Evolutionary conservation across 2,113 vertebrate species (phyloP), one percentile per base, ranked within the genome.

Genomic region (Ctenodactylus gundi): DNA sequence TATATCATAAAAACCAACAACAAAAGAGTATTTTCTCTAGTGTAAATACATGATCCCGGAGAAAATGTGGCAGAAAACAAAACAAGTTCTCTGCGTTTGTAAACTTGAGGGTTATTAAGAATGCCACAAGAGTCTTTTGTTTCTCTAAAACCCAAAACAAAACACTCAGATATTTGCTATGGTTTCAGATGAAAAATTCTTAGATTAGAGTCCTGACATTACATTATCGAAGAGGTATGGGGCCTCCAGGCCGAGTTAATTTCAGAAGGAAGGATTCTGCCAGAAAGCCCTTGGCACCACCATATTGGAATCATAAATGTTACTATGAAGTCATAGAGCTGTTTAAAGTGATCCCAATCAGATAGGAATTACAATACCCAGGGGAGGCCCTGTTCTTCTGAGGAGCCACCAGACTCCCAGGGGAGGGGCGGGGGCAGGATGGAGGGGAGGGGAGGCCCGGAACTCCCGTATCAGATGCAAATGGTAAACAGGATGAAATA

Each of bases 191-290:
- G 83, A 70, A 55, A 83, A 34, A 53, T 57, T 81, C 36, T 55
- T 68, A 72, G 67, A 83, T 80, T 27, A 10, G 49, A 44, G 58
- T 15, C 84, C 78, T 89, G 57, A 67, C 29, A 90, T 94, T 75
- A 95, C 94, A 94, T 53, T 81, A 81, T 94, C 84, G 51, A 44
- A 93, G 87, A 93, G 94, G 84, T 57, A 82, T 93, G 96, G 86
- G 55, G 27, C 72, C 73, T 81, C 65, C 92, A 85, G 95, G 39
- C 90, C 60, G 93, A 92, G 65, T 68, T 88, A 41, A 95, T 92
- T 94, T 94, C 91, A 75, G 72, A 80, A 88, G 57, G 41, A 36
- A 21, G 4, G 34, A 31, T 57, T 14, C 60, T 90, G 92, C 94
- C 96, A 88, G 67, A 75, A 87, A 87, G 65, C 44, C 53, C 34